Conservation (phyloP, 2,888 invertebrate species). For the Galeopsomyia nigrocyanea region DNA sequence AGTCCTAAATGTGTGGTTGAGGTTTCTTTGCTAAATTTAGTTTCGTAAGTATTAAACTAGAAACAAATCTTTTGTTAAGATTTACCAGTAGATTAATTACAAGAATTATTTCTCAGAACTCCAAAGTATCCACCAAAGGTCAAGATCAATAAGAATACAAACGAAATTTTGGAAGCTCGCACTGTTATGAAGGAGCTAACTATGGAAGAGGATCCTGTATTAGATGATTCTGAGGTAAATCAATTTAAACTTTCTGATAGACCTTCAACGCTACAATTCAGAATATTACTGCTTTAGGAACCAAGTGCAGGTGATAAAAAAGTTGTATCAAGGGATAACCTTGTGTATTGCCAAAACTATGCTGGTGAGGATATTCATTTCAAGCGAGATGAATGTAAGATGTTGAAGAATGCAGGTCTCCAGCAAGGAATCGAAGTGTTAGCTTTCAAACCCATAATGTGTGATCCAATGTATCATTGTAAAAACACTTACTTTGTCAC, state of each 20-base stretch:
- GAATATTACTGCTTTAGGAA: constrained; percentile 10
- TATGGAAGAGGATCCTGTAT: constrained; percentile 6
- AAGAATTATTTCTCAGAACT: constrained; percentile 15
- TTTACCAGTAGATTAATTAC: not conserved
- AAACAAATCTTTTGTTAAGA: no score
- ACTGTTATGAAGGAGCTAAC: not conserved
- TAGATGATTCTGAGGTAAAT: constrained; percentile 2
- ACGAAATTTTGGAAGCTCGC: constrained; percentile 37
- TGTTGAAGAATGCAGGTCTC: constrained; percentile 26
- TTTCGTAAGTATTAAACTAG: constrained; percentile 34
- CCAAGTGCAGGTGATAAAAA: not conserved
- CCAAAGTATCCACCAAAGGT: constrained; percentile 40
- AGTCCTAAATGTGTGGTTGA: constrained; percentile 22
- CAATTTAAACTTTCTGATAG: not conserved
- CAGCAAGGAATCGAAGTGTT: constrained; percentile 46
- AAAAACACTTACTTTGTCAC: constrained; percentile 48
- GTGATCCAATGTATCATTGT: constrained; percentile 45
- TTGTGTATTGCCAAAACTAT: constrained; percentile 32
- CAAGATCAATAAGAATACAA: constrained; percentile 37
- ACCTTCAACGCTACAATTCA: not conserved
- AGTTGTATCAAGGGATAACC: not conserved
- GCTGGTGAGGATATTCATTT: constrained; percentile 18
- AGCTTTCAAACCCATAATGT: constrained; percentile 45
- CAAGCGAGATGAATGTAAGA: constrained; percentile 22
- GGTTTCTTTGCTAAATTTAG: constrained; percentile 28